These are phyloP conservation scores for Andrena praecox DNA, from an alignment of 2,888 invertebrate species.

Conservation along the genomic window DNA sequence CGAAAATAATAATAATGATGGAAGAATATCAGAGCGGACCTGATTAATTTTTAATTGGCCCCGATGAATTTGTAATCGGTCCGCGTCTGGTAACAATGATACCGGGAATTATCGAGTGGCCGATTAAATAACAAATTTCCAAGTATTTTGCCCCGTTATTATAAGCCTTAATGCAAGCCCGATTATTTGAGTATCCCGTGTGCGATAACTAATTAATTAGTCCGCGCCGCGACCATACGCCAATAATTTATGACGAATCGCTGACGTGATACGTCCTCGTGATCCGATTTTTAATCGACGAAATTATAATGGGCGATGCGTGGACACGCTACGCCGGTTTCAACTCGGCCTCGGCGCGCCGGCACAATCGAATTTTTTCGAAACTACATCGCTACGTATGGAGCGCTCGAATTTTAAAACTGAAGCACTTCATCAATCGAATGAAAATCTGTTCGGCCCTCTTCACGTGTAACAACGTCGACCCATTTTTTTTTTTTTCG, in stretches of 20 bases:
- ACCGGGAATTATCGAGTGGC: neutral
- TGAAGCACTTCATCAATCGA: neutral
- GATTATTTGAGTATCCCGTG: constrained; percentile 30
- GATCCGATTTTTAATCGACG: constrained; percentile 25
- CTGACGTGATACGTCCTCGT: neutral
- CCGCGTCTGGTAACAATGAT: constrained; percentile 2
- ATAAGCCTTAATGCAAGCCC: neutral
- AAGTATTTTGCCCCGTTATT: constrained; percentile 31
- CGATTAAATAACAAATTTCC: constrained; percentile 30
- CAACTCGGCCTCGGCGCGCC: neutral
- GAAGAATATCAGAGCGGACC: neutral
- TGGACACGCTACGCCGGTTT: neutral
- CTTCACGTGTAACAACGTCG: neutral
- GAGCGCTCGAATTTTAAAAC: neutral
- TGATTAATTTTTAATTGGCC: constrained; percentile 25
- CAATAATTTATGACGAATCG: constrained; percentile 40
- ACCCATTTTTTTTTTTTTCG: too few species aligned
- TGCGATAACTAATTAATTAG: constrained; percentile 42
- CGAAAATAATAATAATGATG: constrained; percentile 11
- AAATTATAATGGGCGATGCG: constrained; percentile 16
- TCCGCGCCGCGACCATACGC: constrained; percentile 17
- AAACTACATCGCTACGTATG: neutral
- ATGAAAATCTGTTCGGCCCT: neutral
- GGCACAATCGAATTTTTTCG: neutral
- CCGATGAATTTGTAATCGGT: neutral